Conservation (phyloP, 2,888 invertebrate genomes). For the Drosophila dives region DNA sequence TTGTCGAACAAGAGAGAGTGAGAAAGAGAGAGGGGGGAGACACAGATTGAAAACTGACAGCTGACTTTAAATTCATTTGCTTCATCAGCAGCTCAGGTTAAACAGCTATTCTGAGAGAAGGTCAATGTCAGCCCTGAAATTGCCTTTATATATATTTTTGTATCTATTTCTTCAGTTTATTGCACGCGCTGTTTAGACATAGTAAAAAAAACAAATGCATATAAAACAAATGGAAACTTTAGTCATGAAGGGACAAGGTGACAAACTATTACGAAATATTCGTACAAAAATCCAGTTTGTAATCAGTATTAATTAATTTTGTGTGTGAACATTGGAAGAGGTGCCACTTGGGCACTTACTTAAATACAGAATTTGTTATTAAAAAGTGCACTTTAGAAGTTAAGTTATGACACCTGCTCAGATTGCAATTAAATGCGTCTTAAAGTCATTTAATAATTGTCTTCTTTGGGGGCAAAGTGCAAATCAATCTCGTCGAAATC, state of each 20-base stretch:
- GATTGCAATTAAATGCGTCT: conserved; percentile 43
- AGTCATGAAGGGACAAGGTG: not conserved
- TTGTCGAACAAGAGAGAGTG: not conserved
- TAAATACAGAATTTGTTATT: not conserved
- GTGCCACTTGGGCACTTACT: conserved; percentile 11
- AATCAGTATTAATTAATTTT: conserved; percentile 15
- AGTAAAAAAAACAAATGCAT: not conserved
- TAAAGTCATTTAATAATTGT: conserved; percentile 13
- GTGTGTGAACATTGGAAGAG: conserved; percentile 18
- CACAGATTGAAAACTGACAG: conserved; percentile 25
- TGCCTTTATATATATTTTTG: conserved; percentile 1
- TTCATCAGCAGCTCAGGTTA: conserved; percentile 8
- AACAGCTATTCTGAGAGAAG: conserved; percentile 12
- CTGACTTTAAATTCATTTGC: conserved; percentile 38
- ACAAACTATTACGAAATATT: conserved; percentile 11
- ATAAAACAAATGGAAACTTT: conserved; percentile 8
- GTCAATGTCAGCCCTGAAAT: conserved; percentile 47
- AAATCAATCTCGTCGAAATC: conserved; percentile 22
- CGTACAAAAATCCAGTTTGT: conserved; percentile 13
- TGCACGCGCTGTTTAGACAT: conserved; percentile 7
- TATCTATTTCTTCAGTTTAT: conserved; percentile 5
- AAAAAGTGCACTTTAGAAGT: conserved; percentile 31
- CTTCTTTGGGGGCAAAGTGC: conserved; percentile 41
- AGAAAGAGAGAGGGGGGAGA: not conserved
- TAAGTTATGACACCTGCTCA: conserved; percentile 7